Percentiles rank a stretch among this genome's conserved stretches.
These are phyloP conservation scores for Brachionus asplanchnoidis DNA, from an alignment of 1,140 invertebrate species.

Conservation along the genomic window DNA sequence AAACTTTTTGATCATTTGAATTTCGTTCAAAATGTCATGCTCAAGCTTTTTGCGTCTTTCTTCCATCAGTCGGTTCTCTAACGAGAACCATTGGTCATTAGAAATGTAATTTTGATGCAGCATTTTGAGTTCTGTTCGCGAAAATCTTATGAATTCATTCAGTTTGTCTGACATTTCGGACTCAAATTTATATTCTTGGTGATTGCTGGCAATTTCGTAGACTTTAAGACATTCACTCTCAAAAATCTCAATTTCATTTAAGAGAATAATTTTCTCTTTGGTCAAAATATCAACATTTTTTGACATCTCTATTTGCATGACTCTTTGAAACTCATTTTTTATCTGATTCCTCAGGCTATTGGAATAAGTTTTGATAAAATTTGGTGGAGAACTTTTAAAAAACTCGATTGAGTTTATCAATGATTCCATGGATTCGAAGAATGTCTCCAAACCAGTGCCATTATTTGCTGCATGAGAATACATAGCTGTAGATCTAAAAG, in stretches of 20 bases:
- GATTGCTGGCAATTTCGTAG: not conserved
- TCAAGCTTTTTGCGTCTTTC: slow-evolving; percentile 18
- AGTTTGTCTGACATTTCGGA: not conserved
- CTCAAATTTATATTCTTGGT: not conserved
- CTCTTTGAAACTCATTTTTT: not conserved
- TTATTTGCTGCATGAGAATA: not conserved
- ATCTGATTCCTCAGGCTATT: not conserved
- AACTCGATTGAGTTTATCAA: not conserved
- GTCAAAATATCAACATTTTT: not conserved
- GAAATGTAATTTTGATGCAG: slow-evolving; percentile 1
- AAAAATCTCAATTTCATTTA: not conserved
- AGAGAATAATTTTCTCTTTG: not conserved
- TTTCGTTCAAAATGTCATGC: not conserved
- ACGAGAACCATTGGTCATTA: slow-evolving; percentile 12
- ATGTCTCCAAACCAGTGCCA: not conserved
- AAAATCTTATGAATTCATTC: not conserved
- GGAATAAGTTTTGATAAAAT: not conserved
- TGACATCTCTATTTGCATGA: not conserved
- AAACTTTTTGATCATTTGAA: not conserved
- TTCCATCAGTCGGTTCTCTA: slow-evolving; percentile 13
- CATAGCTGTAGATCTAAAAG: not conserved
- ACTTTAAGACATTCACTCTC: not conserved
- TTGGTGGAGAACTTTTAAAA: not conserved
- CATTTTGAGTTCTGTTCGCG: not conserved
- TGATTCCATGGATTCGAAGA: not conserved